Percentiles rank a stretch among this genome's conserved stretches.
These are phyloP conservation scores for Melanogrammus aeglefinus DNA, from an alignment of 2,797 vertebrate genomes.

Conservation along the genomic window DNA sequence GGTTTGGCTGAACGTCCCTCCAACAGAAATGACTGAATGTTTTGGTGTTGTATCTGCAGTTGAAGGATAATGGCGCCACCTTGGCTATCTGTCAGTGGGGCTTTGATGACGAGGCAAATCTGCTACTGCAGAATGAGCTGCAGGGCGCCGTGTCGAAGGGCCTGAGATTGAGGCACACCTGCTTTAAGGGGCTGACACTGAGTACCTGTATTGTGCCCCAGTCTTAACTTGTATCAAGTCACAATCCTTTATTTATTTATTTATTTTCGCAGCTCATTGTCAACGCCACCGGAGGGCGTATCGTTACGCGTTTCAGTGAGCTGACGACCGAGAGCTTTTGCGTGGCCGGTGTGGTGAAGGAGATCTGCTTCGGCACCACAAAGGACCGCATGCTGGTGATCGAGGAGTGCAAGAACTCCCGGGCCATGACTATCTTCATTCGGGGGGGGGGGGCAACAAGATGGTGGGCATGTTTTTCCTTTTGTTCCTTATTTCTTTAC, in stretches of 20 bases:
- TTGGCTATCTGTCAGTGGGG: slow-evolving; percentile 99
- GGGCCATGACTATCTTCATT: slow-evolving; percentile 97
- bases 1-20: background rate
- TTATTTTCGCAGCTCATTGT: slow-evolving; percentile 84
- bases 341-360: slow-evolving; percentile 85
- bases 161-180: slow-evolving; percentile 93
- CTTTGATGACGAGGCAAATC: slow-evolving; percentile 96
- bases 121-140: slow-evolving; percentile 93
- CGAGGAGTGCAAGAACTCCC: slow-evolving; percentile 93
- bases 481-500: background rate
- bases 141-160: slow-evolving; percentile 95
- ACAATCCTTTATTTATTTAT: background rate
- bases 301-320: slow-evolving; percentile 91
- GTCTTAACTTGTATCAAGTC: background rate
- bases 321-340: slow-evolving; percentile 92
- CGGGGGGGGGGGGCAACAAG: slow-evolving; percentile 96
- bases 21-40: background rate
- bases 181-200: background rate
- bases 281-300: slow-evolving; percentile 94
- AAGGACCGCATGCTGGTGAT: slow-evolving; percentile 98
- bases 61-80: slow-evolving; percentile 93
- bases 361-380: slow-evolving; percentile 94
- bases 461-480: slow-evolving; percentile 75
- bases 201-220: background rate
- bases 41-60: slow-evolving; percentile 61